Evolutionary conservation across 2,797 vertebrate species (phyloP).

Genomic region (Crenichthys baileyi): DNA sequence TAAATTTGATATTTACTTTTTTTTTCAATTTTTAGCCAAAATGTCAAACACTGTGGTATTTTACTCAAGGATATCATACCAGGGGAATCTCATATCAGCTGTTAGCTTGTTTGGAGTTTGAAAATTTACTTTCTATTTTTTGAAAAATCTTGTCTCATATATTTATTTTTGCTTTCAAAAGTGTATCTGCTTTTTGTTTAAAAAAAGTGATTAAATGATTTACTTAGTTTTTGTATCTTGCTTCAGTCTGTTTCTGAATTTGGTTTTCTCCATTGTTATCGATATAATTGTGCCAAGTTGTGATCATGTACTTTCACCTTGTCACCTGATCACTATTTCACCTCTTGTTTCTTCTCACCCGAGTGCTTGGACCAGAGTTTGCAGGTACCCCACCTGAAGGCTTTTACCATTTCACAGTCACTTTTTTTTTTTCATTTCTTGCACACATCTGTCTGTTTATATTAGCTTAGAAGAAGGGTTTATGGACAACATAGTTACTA

Average conservation of each 20-base stretch:
- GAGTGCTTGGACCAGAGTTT: background rate
- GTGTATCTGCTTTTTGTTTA: no score
- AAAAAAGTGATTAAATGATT: no score
- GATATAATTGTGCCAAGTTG: no score
- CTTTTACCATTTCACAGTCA: background rate
- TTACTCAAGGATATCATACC: no score
- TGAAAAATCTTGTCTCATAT: no score
- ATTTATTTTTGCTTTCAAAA: no score
- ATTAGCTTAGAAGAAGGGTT: background rate
- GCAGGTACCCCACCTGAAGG: background rate
- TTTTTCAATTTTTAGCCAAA: background rate
- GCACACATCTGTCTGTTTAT: background rate
- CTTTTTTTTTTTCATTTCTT: background rate
- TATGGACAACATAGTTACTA: background rate
- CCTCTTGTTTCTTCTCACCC: background rate
- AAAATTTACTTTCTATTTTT: no score
- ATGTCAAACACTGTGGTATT: background rate
- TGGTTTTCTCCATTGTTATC: background rate
- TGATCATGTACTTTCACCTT: no score
- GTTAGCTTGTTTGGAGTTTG: no score
- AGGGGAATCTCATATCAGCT: no score
- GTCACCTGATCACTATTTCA: background rate
- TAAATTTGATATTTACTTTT: background rate
- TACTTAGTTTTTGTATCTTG: no score
- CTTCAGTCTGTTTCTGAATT: no score